A percentile compares a stretch with the other conserved stretches of the same genome.
Evolutionary conservation across 2,113 vertebrate species (phyloP).

Genomic region (Epinephelus cyanopodus): DNA sequence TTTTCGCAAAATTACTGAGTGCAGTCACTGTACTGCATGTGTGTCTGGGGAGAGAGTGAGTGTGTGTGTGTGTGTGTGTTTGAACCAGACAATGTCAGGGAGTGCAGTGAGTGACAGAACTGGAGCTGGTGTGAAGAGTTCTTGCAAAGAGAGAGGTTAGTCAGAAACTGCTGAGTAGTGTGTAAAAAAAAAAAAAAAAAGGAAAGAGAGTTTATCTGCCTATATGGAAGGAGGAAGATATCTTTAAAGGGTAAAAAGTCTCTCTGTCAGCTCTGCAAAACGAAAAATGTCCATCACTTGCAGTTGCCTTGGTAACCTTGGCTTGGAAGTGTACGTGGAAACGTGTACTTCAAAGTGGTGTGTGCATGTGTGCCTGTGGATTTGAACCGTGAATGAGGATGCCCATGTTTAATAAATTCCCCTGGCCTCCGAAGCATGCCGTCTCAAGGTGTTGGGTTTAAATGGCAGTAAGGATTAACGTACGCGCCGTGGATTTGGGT

Average conservation of each 20-base stretch:
- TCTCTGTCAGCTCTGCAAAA: slow-evolving; percentile 48
- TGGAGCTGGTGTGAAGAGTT: slow-evolving; percentile 54
- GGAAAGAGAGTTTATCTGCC: slow-evolving; percentile 48
- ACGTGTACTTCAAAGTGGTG: slow-evolving; percentile 16
- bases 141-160: slow-evolving; percentile 29
- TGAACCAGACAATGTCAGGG: slow-evolving; percentile 13
- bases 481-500: slow-evolving; percentile 30
- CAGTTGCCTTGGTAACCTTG: slow-evolving; percentile 62
- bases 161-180: slow-evolving; percentile 55
- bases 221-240: slow-evolving; percentile 39
- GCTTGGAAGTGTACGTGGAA: slow-evolving; percentile 10
- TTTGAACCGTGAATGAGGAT: slow-evolving; percentile 46
- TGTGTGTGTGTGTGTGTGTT: slow-evolving; percentile 7
- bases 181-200: slow-evolving; percentile 33
- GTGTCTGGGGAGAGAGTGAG: not conserved
- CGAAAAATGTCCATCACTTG: slow-evolving; percentile 64
- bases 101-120: slow-evolving; percentile 57
- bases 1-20: slow-evolving; percentile 37
- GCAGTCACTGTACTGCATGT: not conserved
- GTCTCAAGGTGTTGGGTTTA: slow-evolving; percentile 76
- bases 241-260: slow-evolving; percentile 33
- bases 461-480: slow-evolving; percentile 79
- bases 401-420: slow-evolving; percentile 57
- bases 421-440: slow-evolving; percentile 43
- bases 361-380: slow-evolving; percentile 19